phyloP scores from a whole-genome alignment of 2,888 invertebrate species.

The Smittia aterrima region DNA sequence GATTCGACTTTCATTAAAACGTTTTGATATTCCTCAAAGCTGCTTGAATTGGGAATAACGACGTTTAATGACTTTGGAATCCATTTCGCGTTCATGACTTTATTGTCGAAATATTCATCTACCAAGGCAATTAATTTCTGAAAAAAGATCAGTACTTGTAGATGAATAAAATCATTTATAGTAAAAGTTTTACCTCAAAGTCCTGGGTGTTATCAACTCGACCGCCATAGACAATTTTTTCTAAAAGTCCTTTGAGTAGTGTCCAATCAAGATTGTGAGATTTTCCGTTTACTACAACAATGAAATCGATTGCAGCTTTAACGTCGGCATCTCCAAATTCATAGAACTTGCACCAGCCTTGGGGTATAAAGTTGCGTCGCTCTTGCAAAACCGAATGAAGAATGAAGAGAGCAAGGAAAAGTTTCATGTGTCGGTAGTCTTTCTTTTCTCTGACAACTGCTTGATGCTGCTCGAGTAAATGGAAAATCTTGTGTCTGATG shows the following conservation, averaged over 20 bases:
- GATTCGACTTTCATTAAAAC: conserved; percentile 50
- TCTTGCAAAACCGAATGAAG: conserved; percentile 89
- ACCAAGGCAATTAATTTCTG: conserved; percentile 62
- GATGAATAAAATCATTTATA: neutral
- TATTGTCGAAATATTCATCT: conserved; percentile 59
- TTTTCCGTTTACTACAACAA: conserved; percentile 52
- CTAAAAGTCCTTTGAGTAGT: conserved; percentile 72
- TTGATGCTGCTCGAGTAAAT: conserved; percentile 72
- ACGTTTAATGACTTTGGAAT: conserved; percentile 57
- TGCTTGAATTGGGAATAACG: conserved; percentile 49
- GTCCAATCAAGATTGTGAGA: conserved; percentile 62
- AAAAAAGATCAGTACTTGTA: neutral
- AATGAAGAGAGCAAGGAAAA: conserved; percentile 77
- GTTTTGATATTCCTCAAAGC: conserved; percentile 51
- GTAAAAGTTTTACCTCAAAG: conserved; percentile 47
- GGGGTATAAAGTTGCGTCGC: conserved; percentile 86
- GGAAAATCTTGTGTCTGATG: conserved; percentile 74
- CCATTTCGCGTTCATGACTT: conserved; percentile 61
- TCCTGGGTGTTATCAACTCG: conserved; percentile 79
- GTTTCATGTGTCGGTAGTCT: conserved; percentile 57
- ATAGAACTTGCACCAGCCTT: conserved; percentile 87
- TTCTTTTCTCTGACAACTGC: conserved; percentile 46
- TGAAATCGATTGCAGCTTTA: conserved; percentile 67
- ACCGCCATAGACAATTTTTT: conserved; percentile 82
- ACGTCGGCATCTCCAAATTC: conserved; percentile 84